These are phyloP conservation scores for Microcebus jonahi DNA, from an alignment of 2,113 vertebrate genomes.

Conservation along the genomic window DNA sequence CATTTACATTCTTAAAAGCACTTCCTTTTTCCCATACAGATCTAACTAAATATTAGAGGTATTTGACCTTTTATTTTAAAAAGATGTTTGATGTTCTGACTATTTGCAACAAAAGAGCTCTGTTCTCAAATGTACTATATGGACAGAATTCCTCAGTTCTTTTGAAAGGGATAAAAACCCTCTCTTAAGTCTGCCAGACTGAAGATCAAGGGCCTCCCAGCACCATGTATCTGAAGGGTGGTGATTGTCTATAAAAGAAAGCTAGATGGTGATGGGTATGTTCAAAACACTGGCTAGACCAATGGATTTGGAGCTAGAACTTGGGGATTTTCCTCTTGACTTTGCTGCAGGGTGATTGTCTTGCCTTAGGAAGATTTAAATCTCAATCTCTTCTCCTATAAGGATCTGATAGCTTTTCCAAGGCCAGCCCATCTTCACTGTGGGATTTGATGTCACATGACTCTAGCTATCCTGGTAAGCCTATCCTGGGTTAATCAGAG, in stretches of 20 bases:
- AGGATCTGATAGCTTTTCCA: neutral
- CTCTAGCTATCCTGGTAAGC: too few relatives aligned
- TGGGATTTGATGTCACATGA: neutral
- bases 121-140: constrained; percentile 62
- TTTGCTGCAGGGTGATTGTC: neutral
- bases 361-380: neutral
- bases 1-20: constrained; percentile 67
- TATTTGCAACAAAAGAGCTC: constrained; percentile 71
- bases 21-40: constrained; percentile 44
- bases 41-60: constrained; percentile 69
- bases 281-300: neutral
- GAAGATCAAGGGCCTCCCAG: constrained; percentile 67
- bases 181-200: constrained; percentile 64
- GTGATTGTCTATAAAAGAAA: neutral
- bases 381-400: neutral
- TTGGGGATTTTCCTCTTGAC: neutral
- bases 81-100: constrained; percentile 71
- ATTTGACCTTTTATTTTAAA: constrained; percentile 68
- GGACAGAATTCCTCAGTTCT: constrained; percentile 66
- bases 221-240: neutral
- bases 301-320: neutral
- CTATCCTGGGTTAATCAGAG: neutral
- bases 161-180: constrained; percentile 67
- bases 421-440: neutral
- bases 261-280: neutral